These are phyloP conservation scores for Megaceryle torquata DNA, from an alignment of 2,113 vertebrate genomes.

Conservation along the genomic window DNA sequence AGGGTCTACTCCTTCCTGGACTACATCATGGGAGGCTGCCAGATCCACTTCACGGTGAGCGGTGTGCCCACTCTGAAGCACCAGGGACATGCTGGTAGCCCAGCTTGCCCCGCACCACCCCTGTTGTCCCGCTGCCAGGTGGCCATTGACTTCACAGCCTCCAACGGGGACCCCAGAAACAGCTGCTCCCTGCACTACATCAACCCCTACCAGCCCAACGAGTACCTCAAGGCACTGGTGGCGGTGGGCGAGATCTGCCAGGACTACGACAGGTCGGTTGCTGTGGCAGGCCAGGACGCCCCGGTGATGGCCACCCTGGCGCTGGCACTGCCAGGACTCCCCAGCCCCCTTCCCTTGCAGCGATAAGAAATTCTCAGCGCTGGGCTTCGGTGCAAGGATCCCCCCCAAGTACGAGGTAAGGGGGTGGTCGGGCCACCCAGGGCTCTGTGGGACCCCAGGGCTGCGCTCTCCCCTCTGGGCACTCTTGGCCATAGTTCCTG, in stretches of 20 bases:
- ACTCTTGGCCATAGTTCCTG: fast-evolving
- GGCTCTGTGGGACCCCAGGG: not conserved
- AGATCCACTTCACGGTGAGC: constrained; percentile 96
- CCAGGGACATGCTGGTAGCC: not conserved
- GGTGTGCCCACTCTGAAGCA: not conserved
- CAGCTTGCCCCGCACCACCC: not conserved
- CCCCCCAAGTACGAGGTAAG: constrained; percentile 94
- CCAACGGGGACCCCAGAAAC: constrained; percentile 93
- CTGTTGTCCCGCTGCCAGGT: constrained; percentile 78
- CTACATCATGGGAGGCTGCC: constrained; percentile 97
- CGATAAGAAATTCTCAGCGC: constrained; percentile 93
- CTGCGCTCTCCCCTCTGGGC: fast-evolving
- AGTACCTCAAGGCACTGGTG: constrained; percentile 97
- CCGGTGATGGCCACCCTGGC: not conserved
- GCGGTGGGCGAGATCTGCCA: constrained; percentile 98
- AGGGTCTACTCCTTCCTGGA: constrained; percentile 95
- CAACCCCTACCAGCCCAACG: constrained; percentile 95
- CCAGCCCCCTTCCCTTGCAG: constrained; percentile 63
- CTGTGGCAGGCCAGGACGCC: not conserved
- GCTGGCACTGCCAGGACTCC: not conserved
- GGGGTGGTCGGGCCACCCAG: not conserved
- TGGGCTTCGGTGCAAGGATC: constrained; percentile 95
- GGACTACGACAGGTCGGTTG: constrained; percentile 93
- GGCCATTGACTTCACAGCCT: constrained; percentile 96
- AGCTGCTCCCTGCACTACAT: constrained; percentile 99